These are phyloP conservation scores for Nothoprocta pentlandii DNA, from an alignment of 2,113 vertebrate genomes.

Conservation along the genomic window DNA sequence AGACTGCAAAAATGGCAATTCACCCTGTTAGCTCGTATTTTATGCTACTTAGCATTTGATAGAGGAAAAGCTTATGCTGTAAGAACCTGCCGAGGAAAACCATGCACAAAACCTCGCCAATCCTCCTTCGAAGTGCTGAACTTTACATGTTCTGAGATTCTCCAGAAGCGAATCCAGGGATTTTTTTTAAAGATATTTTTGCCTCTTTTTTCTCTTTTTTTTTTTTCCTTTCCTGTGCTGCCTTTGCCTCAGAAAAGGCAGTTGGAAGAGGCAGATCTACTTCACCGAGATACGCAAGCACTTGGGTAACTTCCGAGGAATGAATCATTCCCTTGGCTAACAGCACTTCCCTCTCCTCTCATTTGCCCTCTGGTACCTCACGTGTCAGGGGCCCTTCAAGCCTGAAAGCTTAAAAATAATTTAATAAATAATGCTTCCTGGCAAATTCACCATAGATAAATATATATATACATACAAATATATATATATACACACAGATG, in stretches of 20 bases:
- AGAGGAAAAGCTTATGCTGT: not conserved
- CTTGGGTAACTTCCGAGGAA: conserved; percentile 31
- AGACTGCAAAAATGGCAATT: conserved; percentile 21
- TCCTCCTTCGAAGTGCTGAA: not conserved
- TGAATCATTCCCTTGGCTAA: conserved; percentile 1
- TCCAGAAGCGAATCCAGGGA: conserved; percentile 1
- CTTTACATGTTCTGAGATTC: not conserved
- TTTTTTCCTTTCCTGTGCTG: too few species aligned
- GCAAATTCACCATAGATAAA: conserved; percentile 16
- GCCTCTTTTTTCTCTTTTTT: not conserved
- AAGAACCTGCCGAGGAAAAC: conserved; percentile 35
- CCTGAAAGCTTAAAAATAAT: conserved; percentile 59
- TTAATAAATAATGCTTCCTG: conserved; percentile 55
- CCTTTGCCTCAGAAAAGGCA: not conserved
- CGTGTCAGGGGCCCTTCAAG: not conserved
- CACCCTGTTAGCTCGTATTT: not conserved
- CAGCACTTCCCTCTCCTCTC: not conserved
- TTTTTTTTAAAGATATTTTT: not conserved
- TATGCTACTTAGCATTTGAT: not conserved
- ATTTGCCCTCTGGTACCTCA: not conserved
- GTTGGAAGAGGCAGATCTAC: not conserved
- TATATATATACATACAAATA: too few species aligned
- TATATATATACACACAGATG: not conserved
- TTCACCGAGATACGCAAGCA: not conserved
- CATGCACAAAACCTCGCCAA: not conserved